Percentiles rank a stretch among this genome's conserved stretches.
Evolutionary conservation across 2,113 vertebrate species (phyloP).

Genomic region (Neomonachus schauinslandi): DNA sequence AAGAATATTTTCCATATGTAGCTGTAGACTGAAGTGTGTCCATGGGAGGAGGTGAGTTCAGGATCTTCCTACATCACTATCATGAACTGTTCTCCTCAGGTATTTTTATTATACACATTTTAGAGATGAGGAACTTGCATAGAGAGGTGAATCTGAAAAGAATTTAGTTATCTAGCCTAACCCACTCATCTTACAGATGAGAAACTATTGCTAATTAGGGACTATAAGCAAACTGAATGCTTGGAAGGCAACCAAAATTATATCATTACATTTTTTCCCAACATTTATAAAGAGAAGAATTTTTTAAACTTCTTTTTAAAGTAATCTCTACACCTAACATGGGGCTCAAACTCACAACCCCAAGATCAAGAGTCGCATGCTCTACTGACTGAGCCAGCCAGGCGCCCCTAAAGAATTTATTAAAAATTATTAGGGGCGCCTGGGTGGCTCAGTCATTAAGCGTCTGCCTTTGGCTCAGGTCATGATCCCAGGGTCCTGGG

Average conservation of each 20-base stretch:
- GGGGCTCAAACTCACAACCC: not conserved
- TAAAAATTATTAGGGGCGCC: not conserved
- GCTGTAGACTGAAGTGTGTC: not conserved
- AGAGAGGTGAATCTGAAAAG: not conserved
- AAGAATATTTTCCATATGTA: not conserved
- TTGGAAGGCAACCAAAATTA: not conserved
- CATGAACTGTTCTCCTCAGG: not conserved
- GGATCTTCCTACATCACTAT: not conserved
- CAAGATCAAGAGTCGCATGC: not conserved
- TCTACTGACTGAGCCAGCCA: not conserved
- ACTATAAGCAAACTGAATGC: not conserved
- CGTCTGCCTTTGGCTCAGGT: no score
- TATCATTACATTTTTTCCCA: not conserved
- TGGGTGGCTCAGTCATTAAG: no score
- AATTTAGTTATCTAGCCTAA: not conserved
- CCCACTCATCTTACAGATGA: not conserved
- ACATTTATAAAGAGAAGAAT: not conserved
- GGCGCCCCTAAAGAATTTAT: not conserved
- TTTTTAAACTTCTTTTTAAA: not conserved
- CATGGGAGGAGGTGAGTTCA: not conserved
- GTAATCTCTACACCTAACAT: not conserved
- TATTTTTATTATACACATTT: not conserved
- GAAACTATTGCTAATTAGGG: slow-evolving; percentile 19
- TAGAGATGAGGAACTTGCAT: not conserved
- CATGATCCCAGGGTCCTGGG: no score